Percentiles rank a stretch among this genome's conserved stretches.
Conservation (phyloP, 2,888 invertebrate genomes). For the Sepiola atlantica region DNA sequence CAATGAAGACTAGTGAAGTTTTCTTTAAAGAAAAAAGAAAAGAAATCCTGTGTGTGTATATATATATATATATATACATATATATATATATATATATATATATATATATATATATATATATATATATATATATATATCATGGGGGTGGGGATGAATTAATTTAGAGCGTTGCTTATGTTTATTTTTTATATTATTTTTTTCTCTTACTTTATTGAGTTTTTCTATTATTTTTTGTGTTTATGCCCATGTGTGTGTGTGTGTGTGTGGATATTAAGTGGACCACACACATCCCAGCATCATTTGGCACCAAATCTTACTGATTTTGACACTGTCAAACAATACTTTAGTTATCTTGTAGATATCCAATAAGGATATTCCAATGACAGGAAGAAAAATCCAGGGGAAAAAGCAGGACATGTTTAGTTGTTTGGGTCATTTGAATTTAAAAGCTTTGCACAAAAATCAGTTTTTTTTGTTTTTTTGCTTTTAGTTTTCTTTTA, state of each 20-base stretch:
- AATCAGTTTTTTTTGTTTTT: too few species aligned
- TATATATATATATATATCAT: too few species aligned
- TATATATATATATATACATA: too few species aligned
- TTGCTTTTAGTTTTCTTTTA: too few species aligned
- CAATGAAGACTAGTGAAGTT: too few species aligned
- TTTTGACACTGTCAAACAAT: not conserved
- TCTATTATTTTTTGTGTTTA: too few species aligned
- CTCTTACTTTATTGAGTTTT: too few species aligned
- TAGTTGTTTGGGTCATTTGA: not conserved
- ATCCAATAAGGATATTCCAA: not conserved
- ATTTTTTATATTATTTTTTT: too few species aligned
- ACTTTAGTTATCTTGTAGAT: not conserved
- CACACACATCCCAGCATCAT: conserved; percentile 5
- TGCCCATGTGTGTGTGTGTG: too few species aligned
- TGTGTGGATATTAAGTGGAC: not conserved
- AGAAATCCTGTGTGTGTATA: not conserved
- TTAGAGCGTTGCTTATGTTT: not conserved
- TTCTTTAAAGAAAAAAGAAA: not conserved
- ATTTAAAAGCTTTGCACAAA: not conserved
- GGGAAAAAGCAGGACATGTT: not conserved
- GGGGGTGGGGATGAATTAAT: not conserved
- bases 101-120: too few species aligned
- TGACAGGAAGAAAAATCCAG: not conserved
- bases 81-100: too few species aligned
- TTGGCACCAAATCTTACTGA: not conserved